Base-by-base conservation (phyloP, 2,888 invertebrate genomes). In the Andrena bucephala region DNA sequence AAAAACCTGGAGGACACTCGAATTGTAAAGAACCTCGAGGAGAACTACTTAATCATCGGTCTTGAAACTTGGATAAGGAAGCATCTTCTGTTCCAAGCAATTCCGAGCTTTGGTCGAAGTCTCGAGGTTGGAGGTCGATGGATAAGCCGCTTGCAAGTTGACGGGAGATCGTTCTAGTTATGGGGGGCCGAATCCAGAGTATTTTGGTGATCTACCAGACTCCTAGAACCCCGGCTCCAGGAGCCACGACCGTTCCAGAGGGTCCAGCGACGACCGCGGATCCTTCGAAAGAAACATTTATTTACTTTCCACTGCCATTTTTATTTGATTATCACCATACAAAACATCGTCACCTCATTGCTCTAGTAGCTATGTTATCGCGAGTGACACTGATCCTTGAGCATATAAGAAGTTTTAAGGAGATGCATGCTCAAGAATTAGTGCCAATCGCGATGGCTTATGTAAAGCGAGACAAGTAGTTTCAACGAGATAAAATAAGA, bases 201-300 rank as follows among this genome's bases (percentile, higher is more conserved):
- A 2, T 29, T 36, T 1, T 0, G 59, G 6, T 16, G 42, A 13
- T 84, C 42, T 83, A 80, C 79, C 81, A 77, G 48, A 76, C n/a
- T 36, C 77, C 71, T 13, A 80, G 33, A 2, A 71, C n/a, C 5
- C 74, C 81, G 27, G 60, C 24, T 59, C 87, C 89, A 1, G 88
- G 82, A 8, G 89, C 81, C 4, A 89, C 77, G n/a, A 91, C 82
- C 0, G 89, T 62, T 27, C 91, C 91, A 8, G 91, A 69, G 48
- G 91, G 90, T 65, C 91, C 91, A 66, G 91, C 83, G 2, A 91
- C 84, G 0, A 90, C 77, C 2, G 91, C 59, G 5, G 86, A n/a
- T 54, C 86, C 89, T 91, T 60, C 0, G 71, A 59, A 73, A 75
- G 27, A 42, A 70, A 65, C 24, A 33, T n/a, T 20, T 1, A 2